These are phyloP conservation scores for Melikaiella ostensackeni DNA, from an alignment of 2,888 invertebrate species.

Conservation along the genomic window DNA sequence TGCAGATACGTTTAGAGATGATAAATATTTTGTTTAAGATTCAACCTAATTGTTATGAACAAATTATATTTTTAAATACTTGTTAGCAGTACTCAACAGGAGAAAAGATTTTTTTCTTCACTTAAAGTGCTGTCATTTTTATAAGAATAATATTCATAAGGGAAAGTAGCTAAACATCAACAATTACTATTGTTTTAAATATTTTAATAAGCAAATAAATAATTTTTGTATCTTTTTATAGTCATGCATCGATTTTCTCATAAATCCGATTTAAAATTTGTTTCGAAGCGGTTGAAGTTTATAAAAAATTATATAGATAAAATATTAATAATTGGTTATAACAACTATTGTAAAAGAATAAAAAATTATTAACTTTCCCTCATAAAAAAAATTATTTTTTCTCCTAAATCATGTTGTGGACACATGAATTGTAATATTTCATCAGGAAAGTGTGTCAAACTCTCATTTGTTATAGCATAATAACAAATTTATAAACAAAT, in stretches of 20 bases:
- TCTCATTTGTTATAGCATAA: no score
- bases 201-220: background rate
- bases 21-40: no score
- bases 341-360: background rate
- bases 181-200: background rate
- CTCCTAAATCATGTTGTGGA: conserved; percentile 11
- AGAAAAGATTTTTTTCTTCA: conserved; percentile 38
- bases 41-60: conserved; percentile 5
- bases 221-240: background rate
- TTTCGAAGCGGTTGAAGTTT: background rate
- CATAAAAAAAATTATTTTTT: background rate
- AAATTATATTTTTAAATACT: conserved; percentile 43
- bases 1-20: no score
- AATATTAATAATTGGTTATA: background rate
- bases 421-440: no score
- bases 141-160: background rate
- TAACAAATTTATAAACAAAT: no score
- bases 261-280: background rate
- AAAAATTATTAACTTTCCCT: background rate
- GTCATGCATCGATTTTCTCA: background rate
- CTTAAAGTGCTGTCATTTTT: background rate
- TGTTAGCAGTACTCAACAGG: conserved; percentile 40
- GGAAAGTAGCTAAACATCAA: no score
- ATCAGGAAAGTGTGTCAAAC: no score
- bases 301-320: background rate